These are phyloP conservation scores for Cephus cinctus DNA, from an alignment of 1,140 invertebrate species.

Conservation along the genomic window DNA sequence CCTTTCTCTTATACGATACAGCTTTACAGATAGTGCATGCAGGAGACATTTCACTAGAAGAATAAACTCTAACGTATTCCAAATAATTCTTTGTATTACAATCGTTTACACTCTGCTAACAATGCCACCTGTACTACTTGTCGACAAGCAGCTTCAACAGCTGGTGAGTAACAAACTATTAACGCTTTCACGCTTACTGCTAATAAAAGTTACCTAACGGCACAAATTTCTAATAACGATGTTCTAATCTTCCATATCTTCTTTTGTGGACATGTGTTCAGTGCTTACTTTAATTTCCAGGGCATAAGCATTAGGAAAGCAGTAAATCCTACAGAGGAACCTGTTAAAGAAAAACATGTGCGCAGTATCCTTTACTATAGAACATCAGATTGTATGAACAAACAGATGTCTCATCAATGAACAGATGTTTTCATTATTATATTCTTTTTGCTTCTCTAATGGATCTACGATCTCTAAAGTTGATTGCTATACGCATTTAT, in stretches of 20 bases:
- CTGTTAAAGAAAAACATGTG: slow-evolving; percentile 97
- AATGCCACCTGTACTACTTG: slow-evolving; percentile 46
- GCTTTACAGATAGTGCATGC: slow-evolving; percentile 42
- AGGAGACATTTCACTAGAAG: slow-evolving; percentile 20
- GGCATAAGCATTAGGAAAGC: slow-evolving; percentile 84
- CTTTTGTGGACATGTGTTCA: no score
- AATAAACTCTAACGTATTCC: slow-evolving; percentile 20
- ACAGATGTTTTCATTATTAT: no score
- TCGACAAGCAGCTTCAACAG: slow-evolving; percentile 51
- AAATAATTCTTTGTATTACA: slow-evolving; percentile 20
- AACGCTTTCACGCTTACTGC: neutral
- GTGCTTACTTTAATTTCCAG: slow-evolving; percentile 59
- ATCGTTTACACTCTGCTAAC: slow-evolving; percentile 40
- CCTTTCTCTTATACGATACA: slow-evolving; percentile 14
- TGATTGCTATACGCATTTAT: no score
- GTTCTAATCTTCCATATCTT: neutral
- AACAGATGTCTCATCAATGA: no score
- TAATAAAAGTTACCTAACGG: neutral
- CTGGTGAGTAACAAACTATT: slow-evolving; percentile 39
- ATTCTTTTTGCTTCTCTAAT: no score
- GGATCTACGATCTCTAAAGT: no score
- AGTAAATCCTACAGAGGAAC: slow-evolving; percentile 82
- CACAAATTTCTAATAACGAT: neutral
- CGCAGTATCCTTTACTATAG: slow-evolving; percentile 79
- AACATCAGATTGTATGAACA: no score